Conservation (phyloP, 2,797 vertebrate species). For the Halcyon chelicuti region DNA sequence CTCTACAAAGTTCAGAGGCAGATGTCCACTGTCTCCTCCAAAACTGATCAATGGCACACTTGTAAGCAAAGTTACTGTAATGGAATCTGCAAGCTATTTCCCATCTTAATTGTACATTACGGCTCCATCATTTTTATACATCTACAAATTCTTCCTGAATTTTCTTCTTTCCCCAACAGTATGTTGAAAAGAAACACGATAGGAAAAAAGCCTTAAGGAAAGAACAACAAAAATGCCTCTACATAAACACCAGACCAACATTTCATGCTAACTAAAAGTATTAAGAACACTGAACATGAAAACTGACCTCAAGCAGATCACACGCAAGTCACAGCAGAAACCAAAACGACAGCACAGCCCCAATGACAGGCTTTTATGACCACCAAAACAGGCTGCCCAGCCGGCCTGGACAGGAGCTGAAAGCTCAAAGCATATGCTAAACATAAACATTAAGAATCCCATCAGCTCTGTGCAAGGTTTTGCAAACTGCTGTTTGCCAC, state of each 20-base stretch:
- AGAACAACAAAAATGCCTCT: background rate
- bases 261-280: background rate
- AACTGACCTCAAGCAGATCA: background rate
- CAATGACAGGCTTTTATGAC: background rate
- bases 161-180: background rate
- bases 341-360: background rate
- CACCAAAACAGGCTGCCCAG: background rate
- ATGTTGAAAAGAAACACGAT: background rate
- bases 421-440: background rate
- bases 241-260: background rate
- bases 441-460: background rate
- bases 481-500: background rate
- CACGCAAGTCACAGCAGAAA: background rate
- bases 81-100: background rate
- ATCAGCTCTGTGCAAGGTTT: background rate
- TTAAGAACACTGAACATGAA: background rate
- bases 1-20: background rate
- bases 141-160: background rate
- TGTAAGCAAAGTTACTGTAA: background rate
- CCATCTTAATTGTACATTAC: background rate
- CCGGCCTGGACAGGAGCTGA: background rate
- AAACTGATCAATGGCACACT: background rate
- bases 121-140: background rate
- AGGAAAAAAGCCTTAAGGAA: background rate
- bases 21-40: background rate